Percentiles rank a stretch among this genome's conserved stretches.
These are phyloP conservation scores for Sphaeramia orbicularis DNA, from an alignment of 2,797 vertebrate genomes.

Conservation along the genomic window DNA sequence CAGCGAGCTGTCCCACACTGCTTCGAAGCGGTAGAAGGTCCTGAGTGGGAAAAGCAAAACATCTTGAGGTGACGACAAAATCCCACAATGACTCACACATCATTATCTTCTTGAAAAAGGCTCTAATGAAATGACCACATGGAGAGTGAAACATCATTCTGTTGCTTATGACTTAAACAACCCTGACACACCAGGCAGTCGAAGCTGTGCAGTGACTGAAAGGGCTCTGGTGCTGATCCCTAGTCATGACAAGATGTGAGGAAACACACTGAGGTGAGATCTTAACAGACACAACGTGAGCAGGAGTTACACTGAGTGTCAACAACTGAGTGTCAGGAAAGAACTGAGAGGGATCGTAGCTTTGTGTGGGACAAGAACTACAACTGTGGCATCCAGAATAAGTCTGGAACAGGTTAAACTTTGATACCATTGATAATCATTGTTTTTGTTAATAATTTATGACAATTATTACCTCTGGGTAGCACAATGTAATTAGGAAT, in stretches of 20 bases:
- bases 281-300: conserved; percentile 24
- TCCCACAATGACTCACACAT: background rate
- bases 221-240: conserved; percentile 28
- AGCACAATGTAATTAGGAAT: no score
- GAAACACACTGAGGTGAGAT: conserved; percentile 50
- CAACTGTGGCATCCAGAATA: background rate
- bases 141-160: background rate
- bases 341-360: background rate
- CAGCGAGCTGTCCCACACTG: conserved; percentile 98
- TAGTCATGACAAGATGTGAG: conserved; percentile 35
- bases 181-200: conserved; percentile 10
- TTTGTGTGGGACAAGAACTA: conserved; percentile 5
- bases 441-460: no score
- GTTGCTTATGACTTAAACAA: background rate
- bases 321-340: conserved; percentile 24
- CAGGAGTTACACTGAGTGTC: conserved; percentile 15
- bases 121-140: background rate
- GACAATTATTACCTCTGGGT: no score
- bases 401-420: no score
- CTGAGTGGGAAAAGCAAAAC: conserved; percentile 71
- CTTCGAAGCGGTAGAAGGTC: conserved; percentile 97
- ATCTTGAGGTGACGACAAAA: background rate
- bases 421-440: no score
- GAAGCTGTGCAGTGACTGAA: conserved; percentile 30
- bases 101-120: background rate